phyloP scores from a whole-genome alignment of 1,140 invertebrate genomes.

The Lycorma delicatula region DNA sequence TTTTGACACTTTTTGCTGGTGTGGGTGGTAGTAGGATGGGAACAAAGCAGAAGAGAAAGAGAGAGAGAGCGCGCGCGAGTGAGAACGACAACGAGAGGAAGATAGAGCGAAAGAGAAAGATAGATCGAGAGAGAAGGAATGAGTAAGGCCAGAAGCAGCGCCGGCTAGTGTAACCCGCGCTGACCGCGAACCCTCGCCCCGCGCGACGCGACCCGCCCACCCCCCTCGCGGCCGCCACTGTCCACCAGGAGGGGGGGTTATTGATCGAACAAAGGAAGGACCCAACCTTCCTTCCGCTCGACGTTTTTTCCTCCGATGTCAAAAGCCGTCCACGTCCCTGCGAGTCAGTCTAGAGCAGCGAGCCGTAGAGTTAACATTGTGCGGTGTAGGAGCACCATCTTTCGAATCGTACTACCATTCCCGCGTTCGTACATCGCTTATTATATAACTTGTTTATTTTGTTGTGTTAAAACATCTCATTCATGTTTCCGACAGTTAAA shows the following conservation, averaged over 20 bases:
- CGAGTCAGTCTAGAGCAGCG: slow-evolving; percentile 7
- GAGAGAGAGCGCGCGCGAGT: not conserved
- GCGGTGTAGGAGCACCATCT: too few relatives aligned
- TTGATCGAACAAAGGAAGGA: slow-evolving; percentile 22
- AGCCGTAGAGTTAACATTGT: slow-evolving; percentile 19
- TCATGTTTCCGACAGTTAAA: not conserved
- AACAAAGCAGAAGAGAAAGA: not conserved
- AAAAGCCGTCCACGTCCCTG: slow-evolving; percentile 13
- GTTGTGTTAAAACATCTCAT: too few relatives aligned
- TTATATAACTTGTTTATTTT: too few relatives aligned
- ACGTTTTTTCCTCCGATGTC: slow-evolving; percentile 13
- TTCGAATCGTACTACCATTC: too few relatives aligned
- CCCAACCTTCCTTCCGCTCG: slow-evolving; percentile 18
- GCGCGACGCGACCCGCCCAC: slow-evolving; percentile 12
- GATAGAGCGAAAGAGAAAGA: not conserved
- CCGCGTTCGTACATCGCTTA: too few relatives aligned
- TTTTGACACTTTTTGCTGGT: too few relatives aligned
- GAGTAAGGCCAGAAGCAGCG: slow-evolving; percentile 3
- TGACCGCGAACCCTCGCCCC: not conserved
- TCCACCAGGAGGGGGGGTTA: slow-evolving; percentile 21
- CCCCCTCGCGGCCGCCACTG: slow-evolving; percentile 16
- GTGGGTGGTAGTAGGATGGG: too few relatives aligned
- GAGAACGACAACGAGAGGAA: not conserved
- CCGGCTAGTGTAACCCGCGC: slow-evolving; percentile 8
- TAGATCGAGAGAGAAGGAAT: slow-evolving; percentile 1